Evolutionary conservation across 2,888 invertebrate species (phyloP).

Genomic region (Phorcus lineatus): DNA sequence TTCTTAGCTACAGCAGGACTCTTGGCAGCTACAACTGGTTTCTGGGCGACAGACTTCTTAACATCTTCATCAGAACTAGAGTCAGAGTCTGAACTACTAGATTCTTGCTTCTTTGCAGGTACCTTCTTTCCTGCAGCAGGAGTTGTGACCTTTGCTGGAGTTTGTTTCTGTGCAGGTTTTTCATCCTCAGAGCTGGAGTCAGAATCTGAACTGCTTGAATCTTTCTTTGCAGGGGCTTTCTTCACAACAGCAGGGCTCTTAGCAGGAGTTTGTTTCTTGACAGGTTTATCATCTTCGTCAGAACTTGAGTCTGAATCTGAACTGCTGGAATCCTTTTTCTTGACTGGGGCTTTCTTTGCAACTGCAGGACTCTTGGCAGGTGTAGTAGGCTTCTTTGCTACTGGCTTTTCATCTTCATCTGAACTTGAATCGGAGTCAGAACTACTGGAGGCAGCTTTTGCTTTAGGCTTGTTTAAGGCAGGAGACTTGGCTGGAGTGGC

Average conservation of each 20-base stretch:
- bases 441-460: constrained; percentile 26
- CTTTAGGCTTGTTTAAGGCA: constrained; percentile 19
- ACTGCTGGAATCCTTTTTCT: constrained; percentile 21
- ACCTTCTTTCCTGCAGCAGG: constrained; percentile 23
- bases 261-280: neutral
- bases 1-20: neutral
- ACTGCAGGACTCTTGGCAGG: constrained; percentile 3
- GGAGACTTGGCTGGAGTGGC: constrained; percentile 18
- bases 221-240: neutral
- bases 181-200: constrained; percentile 25
- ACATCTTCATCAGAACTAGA: constrained; percentile 36
- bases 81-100: constrained; percentile 41
- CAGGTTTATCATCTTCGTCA: constrained; percentile 26
- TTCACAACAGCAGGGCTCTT: neutral
- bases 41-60: constrained; percentile 26
- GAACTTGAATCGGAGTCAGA: constrained; percentile 26
- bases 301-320: constrained; percentile 36
- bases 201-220: constrained; percentile 27
- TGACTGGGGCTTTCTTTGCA: neutral
- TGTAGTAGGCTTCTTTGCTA: neutral
- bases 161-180: neutral
- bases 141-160: neutral
- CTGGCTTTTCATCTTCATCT: constrained; percentile 29
- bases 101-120: constrained; percentile 35
- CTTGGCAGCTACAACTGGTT: constrained; percentile 3